A percentile compares a stretch with the other conserved stretches of the same genome.
These are phyloP conservation scores for Lophotriccus pileatus DNA, from an alignment of 2,797 vertebrate genomes.

Conservation along the genomic window DNA sequence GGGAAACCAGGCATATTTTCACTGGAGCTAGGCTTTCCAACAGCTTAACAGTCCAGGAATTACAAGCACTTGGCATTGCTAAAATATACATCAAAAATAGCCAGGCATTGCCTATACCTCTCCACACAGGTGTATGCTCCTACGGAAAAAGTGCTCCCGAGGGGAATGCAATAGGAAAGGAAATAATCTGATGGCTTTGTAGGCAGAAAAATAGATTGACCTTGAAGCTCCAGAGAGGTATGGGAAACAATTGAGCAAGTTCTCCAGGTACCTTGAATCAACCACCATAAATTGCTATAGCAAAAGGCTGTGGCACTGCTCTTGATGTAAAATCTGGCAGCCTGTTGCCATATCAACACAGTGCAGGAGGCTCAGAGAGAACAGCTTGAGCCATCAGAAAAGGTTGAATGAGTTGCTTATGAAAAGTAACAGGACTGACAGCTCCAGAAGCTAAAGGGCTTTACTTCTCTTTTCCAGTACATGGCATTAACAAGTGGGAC, in stretches of 20 bases:
- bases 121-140: background rate
- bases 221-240: background rate
- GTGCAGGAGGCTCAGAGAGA: background rate
- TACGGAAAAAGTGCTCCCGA: background rate
- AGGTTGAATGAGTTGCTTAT: background rate
- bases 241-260: background rate
- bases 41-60: background rate
- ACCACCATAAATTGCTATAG: background rate
- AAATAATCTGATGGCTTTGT: background rate
- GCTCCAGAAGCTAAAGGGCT: background rate
- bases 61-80: background rate
- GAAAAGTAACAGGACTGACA: background rate
- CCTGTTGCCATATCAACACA: slow-evolving; percentile 18
- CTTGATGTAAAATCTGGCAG: background rate
- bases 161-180: background rate
- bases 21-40: background rate
- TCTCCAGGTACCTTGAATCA: background rate
- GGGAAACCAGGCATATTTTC: background rate
- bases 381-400: background rate
- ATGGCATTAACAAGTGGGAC: background rate
- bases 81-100: background rate
- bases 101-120: background rate
- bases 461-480: background rate
- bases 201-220: background rate
- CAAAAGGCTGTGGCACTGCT: rapidly evolving